Conservation (phyloP, 2,888 invertebrate genomes). For the Zygogramma bicolorata region DNA sequence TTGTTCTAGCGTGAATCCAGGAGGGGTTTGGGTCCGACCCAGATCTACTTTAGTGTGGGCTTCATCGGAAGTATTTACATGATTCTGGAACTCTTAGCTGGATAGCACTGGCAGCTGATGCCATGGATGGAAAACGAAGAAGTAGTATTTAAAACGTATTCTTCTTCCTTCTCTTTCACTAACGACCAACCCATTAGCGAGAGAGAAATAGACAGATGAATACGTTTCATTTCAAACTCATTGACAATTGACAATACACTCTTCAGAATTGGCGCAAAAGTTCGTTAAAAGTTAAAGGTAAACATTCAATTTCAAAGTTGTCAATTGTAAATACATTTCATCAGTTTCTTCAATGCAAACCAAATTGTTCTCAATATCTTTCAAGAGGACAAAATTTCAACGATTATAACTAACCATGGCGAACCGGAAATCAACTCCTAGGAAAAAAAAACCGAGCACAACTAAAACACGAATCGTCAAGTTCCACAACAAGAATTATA, state of each 20-base stretch:
- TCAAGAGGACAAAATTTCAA: background rate
- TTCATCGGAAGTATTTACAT: background rate
- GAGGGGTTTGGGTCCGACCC: background rate
- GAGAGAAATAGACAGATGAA: no score
- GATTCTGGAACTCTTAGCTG: background rate
- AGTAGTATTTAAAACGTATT: no score
- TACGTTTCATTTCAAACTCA: no score
- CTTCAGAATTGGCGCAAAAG: no score
- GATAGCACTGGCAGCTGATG: background rate
- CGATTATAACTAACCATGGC: background rate
- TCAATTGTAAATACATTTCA: no score
- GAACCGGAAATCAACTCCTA: conserved; percentile 15
- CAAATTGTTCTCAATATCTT: no score
- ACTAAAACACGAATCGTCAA: background rate
- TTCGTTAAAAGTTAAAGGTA: no score
- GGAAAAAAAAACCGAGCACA: background rate
- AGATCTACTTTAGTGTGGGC: background rate
- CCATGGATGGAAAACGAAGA: background rate
- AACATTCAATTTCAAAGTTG: no score
- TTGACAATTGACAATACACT: no score
- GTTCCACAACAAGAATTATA: background rate
- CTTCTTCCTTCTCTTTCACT: no score
- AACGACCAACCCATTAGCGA: no score
- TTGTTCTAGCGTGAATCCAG: background rate
- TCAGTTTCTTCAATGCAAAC: no score